Evolutionary conservation across 2,888 invertebrate species (phyloP), one percentile per base, ranked within the genome.

Genomic region (Eilema griseolum): DNA sequence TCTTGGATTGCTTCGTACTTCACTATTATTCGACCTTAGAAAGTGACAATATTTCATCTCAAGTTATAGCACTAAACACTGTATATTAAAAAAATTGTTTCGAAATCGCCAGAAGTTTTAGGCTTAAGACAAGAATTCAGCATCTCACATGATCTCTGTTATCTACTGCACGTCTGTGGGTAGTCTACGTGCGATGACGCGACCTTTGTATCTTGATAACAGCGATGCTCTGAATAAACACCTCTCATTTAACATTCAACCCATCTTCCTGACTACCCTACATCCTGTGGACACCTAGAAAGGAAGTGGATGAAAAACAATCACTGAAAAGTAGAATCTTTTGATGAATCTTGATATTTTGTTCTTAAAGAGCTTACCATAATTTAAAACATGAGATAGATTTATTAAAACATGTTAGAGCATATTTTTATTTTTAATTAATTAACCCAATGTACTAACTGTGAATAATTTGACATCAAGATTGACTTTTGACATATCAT

Each of bases 181-280:
- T 86, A 86, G 90, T 46, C 65, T 90, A 92, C 92, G 91, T 92
- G 91, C 90, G 90, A 91, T 90, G 91, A 92, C 92, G 87, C 89
- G 92, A 93, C 93, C 85, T 83, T 85, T 86, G 84, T 84, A 82
- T 83, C 81, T 83, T 87, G 92, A 93, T 92, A 92, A 92, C 90
- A 91, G 90, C 87, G 84, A 88, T 85, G 89, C 82, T 86, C 87
- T 81, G 92, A 91, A 92, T 91, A 89, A 86, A 86, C 84, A 86
- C 86, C 81, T 77, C 75, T 79, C 81, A 73, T 81, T 83, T 80
- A 80, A 81, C 81, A 85, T 83, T 83, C 80, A 74, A 66, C 67
- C 72, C 67, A 71, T 76, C 74, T 74, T 71, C 73, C 68, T n/a
- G n/a, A n/a, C n/a, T 70, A 69, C 68, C 68, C 68, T 68, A 67